phyloP scores from a whole-genome alignment of 2,888 invertebrate genomes.

The Hedychridium roseum region DNA sequence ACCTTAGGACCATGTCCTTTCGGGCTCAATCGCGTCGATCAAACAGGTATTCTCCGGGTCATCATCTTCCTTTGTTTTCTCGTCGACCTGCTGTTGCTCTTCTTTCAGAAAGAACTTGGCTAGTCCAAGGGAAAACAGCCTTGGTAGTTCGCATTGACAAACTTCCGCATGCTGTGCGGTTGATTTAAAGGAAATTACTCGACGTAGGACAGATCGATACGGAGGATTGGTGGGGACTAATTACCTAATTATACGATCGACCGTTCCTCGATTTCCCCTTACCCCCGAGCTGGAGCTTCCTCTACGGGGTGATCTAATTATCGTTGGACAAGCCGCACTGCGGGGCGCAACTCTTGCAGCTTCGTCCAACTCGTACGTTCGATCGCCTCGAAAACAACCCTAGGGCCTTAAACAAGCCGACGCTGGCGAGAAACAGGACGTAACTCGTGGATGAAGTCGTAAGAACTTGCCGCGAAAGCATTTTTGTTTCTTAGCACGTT shows the following conservation, averaged over 20 bases:
- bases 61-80: too few relatives aligned
- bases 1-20: too few relatives aligned
- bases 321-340: constrained; percentile 39
- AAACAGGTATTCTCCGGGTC: constrained; percentile 47
- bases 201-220: constrained; percentile 38
- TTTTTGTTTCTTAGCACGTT: too few relatives aligned
- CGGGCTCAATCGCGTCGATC: constrained; percentile 31
- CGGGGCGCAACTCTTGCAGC: constrained; percentile 22
- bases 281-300: too few relatives aligned
- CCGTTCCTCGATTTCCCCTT: constrained; percentile 28
- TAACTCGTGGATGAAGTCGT: constrained; percentile 26
- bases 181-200: constrained; percentile 51
- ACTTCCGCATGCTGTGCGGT: constrained; percentile 25
- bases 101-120: too few relatives aligned
- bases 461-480: too few relatives aligned
- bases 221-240: constrained; percentile 35
- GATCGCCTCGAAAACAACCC: constrained; percentile 24
- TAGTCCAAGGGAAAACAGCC: too few relatives aligned
- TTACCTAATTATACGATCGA: constrained; percentile 46
- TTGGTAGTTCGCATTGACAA: too few relatives aligned
- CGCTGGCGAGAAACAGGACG: constrained; percentile 24
- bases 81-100: too few relatives aligned
- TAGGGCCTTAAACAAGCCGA: constrained; percentile 13
- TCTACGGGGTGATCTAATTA: constrained; percentile 50
- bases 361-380: constrained; percentile 2